These are phyloP conservation scores for Branchellion lobata DNA, from an alignment of 2,888 invertebrate species.

Conservation along the genomic window DNA sequence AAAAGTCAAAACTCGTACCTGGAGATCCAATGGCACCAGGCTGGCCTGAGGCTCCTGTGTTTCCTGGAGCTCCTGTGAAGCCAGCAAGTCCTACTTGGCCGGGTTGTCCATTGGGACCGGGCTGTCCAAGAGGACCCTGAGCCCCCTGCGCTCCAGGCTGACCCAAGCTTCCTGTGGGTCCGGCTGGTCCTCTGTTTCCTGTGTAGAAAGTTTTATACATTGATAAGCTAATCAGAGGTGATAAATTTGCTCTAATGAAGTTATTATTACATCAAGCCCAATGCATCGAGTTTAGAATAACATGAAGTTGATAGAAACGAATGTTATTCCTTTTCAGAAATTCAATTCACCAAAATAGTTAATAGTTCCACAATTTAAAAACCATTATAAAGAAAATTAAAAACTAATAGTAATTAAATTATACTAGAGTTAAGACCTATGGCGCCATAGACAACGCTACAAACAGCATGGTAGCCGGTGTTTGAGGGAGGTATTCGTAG, in stretches of 20 bases:
- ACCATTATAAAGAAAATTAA: neutral
- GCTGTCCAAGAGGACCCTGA: neutral
- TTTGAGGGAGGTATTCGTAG: too few relatives aligned
- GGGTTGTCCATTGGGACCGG: slow-evolving; percentile 10
- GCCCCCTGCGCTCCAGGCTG: neutral
- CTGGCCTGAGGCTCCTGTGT: slow-evolving; percentile 44
- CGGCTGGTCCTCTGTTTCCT: neutral
- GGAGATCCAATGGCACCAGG: slow-evolving; percentile 43
- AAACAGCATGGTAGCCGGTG: too few relatives aligned
- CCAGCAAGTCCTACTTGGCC: slow-evolving; percentile 46
- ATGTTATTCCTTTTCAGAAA: too few relatives aligned
- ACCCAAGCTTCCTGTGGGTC: neutral
- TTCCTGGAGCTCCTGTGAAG: slow-evolving; percentile 45
- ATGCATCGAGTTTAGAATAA: too few relatives aligned
- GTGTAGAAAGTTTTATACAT: neutral
- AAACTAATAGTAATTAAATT: neutral
- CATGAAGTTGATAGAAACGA: too few relatives aligned
- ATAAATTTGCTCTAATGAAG: neutral
- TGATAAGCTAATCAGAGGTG: neutral
- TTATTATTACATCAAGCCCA: neutral
- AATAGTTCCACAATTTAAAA: too few relatives aligned
- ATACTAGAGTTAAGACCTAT: too few relatives aligned
- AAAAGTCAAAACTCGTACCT: too few relatives aligned
- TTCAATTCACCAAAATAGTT: too few relatives aligned
- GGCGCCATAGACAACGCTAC: too few relatives aligned